Evolutionary conservation across 2,113 vertebrate species (phyloP), one percentile per base, ranked within the genome.

Genomic region (Anthoscopus minutus): DNA sequence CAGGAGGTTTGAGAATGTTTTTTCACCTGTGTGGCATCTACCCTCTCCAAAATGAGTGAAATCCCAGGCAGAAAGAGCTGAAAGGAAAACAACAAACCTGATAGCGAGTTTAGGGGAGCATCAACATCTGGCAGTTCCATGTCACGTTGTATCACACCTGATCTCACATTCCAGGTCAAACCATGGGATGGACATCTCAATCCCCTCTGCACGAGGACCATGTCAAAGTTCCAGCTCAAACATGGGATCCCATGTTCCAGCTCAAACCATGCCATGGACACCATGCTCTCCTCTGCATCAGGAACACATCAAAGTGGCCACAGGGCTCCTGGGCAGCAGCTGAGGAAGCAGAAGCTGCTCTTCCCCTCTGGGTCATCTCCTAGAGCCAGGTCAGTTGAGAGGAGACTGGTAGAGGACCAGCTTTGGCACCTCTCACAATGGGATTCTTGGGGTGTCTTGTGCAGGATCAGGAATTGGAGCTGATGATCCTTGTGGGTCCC

Each of bases 111-210:
- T 30, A 42, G 28, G 44, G 38, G 47, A 61, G 44, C 20, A 9
- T 6, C 28, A 10, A 3, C 0, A 0, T 4, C 60, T 30, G 20
- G 54, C 30, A 4, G 44, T 53, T 64, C 31, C 8, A 2, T 20
- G 27, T 9, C 11, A 1, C 1, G 0, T 16, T 33, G 31, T 14
- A 9, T 48, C 22, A 35, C 0, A 0, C 10, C 21, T 15, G 35
- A 78, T 21, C 11, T 45, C 28, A 16, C 15, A 2, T 19, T 21
- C 35, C 21, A 51, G 5, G 31, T 62, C 35, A 56, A 18, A 14
- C 25, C 2, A 1, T 3, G 22, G 78, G 50, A 50, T 37, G 70
- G 50, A 53, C 2, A 7, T 35, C 0, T 0, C 3, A 10, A 21
- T 67, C 48, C 44, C 9, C 3, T 28, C 62, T 64, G 73, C 9